These are phyloP conservation scores for Melanocharis versteri DNA, from an alignment of 2,113 vertebrate species.

Conservation along the genomic window DNA sequence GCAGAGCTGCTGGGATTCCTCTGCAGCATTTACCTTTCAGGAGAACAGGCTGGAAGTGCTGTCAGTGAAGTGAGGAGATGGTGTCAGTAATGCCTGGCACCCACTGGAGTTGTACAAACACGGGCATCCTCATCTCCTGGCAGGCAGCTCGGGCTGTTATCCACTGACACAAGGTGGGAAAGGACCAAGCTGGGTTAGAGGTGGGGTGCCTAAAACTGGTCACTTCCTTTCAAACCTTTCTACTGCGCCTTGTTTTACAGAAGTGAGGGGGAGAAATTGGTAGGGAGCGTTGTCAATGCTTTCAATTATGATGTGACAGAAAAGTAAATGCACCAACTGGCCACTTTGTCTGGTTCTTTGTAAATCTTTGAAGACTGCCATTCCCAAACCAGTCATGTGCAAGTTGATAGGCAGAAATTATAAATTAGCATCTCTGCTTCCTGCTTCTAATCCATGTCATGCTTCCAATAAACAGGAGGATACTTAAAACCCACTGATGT, in stretches of 20 bases:
- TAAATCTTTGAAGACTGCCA: not conserved
- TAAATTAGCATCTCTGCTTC: not conserved
- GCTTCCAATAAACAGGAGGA: not conserved
- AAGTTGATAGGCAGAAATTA: not conserved
- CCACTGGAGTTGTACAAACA: not conserved
- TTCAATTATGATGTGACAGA: not conserved
- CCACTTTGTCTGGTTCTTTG: not conserved
- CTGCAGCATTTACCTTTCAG: not conserved
- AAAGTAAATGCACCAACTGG: not conserved
- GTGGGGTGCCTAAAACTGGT: not conserved
- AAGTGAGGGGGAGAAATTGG: not conserved
- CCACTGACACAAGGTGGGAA: not conserved
- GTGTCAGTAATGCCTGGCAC: not conserved
- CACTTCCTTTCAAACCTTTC: not conserved
- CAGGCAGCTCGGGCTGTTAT: not conserved
- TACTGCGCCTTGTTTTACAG: not conserved
- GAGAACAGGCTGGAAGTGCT: not conserved
- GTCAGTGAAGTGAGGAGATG: not conserved
- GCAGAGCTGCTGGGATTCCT: not conserved
- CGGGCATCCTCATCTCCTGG: not conserved
- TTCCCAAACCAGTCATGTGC: accelerated
- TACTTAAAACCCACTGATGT: not conserved
- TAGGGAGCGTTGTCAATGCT: not conserved
- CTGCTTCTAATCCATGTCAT: not conserved
- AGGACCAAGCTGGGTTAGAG: not conserved